Evolutionary conservation across 2,797 vertebrate genomes (phyloP), one percentile per base, ranked within the genome.

Genomic region (Synanceia verrucosa): DNA sequence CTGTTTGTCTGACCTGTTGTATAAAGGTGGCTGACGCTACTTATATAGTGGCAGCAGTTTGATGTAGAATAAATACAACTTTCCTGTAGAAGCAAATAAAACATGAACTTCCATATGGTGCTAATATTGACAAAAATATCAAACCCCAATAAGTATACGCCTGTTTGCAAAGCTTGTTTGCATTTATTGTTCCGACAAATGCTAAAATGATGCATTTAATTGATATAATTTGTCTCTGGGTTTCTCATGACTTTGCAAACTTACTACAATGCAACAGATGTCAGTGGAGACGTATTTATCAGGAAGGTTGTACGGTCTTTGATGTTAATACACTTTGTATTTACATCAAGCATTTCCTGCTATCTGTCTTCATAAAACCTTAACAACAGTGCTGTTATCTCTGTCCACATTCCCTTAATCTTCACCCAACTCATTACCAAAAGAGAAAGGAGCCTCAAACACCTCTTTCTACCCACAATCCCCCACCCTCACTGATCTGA

Each of bases 331-430:
- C 70, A 76, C 65, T 44, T 74, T 79, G 71, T 70, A 50, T 59
- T 79, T 71, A 71, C 39, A 81, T 65, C 31, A 37, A n/a, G 18
- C 44, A 59, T 73, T 75, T 78, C 67, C 65, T 79, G 65, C 79
- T 64, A 83, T 88, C 67, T 84, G 65, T 79, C 60, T 76, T 65
- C 80, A 81, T 68, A 78, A 72, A 81, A 65, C 31, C 69, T 60
- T 44, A 66, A 71, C 56, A 74, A 66, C 77, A 60, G 47, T 21
- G 48, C 62, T 71, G 31, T 74, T 78, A 86, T 84, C 79, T 81
- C 58, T 44, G 52, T 76, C 70, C 69, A 83, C 63, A 55, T 75
- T 63, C 41, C 47, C 58, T 82, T 85, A 58, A 81, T 84, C 59
- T 69, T 69, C 21, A 75, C 51, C 50, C 73, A 76, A 41, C 69